Evolutionary conservation across 1,140 invertebrate species (phyloP).

Genomic region (Lethrus apterus): DNA sequence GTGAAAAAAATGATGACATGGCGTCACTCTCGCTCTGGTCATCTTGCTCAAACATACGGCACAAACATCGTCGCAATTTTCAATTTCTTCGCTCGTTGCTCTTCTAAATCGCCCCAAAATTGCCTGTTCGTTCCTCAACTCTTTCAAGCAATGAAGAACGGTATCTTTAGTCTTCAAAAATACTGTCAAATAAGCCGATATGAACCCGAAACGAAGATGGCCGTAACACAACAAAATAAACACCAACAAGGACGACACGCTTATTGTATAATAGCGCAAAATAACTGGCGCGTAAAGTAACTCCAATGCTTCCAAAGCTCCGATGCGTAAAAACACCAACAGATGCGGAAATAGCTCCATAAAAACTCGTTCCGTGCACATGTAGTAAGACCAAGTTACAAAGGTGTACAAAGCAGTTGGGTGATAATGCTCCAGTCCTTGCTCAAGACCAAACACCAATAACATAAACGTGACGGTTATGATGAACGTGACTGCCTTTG

Average conservation of each 20-base stretch:
- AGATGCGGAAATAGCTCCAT: conserved; percentile 53
- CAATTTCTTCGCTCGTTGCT: conserved; percentile 57
- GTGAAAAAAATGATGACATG: conserved; percentile 71
- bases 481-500: conserved; percentile 71
- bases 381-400: conserved; percentile 61
- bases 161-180: conserved; percentile 59
- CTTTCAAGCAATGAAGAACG: conserved; percentile 45
- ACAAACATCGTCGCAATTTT: conserved; percentile 64
- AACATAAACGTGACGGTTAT: conserved; percentile 72
- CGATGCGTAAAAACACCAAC: conserved; percentile 50
- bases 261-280: conserved; percentile 49
- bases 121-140: conserved; percentile 51
- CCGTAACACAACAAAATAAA: conserved; percentile 48
- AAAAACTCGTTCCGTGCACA: conserved; percentile 66
- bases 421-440: conserved; percentile 65
- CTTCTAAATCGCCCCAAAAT: conserved; percentile 55
- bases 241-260: conserved; percentile 47
- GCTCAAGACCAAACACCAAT: conserved; percentile 64
- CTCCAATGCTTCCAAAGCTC: conserved; percentile 59
- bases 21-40: conserved; percentile 61
- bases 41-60: conserved; percentile 64
- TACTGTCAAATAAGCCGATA: conserved; percentile 60
- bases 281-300: conserved; percentile 57
- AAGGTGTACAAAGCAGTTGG: conserved; percentile 57
- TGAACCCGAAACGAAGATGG: conserved; percentile 49